Percentiles rank a stretch among this genome's conserved stretches.
These are phyloP conservation scores for Tetramorium parvispinum DNA, from an alignment of 1,140 invertebrate species.

Conservation along the genomic window DNA sequence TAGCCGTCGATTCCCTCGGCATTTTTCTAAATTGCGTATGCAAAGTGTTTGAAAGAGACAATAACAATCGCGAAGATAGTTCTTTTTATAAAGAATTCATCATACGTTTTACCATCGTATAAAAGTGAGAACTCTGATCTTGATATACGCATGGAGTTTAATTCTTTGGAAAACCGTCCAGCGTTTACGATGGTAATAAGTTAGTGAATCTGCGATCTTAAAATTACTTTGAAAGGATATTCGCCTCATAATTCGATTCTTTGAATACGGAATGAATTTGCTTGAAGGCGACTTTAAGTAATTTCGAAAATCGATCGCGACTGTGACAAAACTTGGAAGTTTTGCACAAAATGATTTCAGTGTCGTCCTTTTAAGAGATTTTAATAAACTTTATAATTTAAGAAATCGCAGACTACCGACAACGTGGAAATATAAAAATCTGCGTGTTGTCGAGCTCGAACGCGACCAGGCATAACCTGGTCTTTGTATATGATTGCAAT, in stretches of 20 bases:
- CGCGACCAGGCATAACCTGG: neutral
- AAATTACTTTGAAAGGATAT: neutral
- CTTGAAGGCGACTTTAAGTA: neutral
- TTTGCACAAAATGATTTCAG: neutral
- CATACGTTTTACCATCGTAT: neutral
- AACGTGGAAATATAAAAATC: neutral
- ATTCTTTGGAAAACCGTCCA: neutral
- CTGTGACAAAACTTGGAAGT: neutral
- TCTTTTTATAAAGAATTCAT: neutral
- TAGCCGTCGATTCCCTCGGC: conserved; percentile 29
- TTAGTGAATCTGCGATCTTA: neutral
- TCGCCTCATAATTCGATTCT: neutral
- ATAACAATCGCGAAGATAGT: neutral
- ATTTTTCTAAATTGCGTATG: neutral
- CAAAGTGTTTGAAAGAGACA: neutral
- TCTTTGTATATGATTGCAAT: conserved; percentile 34
- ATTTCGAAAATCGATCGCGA: neutral
- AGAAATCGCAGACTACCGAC: neutral
- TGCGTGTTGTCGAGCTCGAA: neutral
- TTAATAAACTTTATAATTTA: conserved; percentile 45
- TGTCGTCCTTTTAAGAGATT: neutral
- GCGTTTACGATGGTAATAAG: neutral
- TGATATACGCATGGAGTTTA: neutral
- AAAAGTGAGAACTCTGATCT: neutral
- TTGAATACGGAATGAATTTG: neutral